Percentiles rank a stretch among this genome's conserved stretches.
Evolutionary conservation across 1,140 invertebrate species (phyloP).

Genomic region (Ylistrum balloti): DNA sequence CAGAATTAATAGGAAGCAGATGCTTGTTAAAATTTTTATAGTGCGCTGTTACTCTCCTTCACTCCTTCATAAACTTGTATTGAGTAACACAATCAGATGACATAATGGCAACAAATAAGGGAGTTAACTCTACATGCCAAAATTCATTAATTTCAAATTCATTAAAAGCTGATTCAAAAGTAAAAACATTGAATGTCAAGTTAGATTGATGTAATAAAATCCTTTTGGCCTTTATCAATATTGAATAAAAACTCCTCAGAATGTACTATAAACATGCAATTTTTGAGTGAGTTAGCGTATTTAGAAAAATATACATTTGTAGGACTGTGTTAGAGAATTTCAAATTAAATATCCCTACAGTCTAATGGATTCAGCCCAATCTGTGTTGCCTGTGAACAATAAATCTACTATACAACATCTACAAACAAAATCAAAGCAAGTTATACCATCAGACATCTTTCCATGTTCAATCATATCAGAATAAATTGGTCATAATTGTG

Average conservation of each 20-base stretch:
- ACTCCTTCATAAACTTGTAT: neutral
- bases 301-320: neutral
- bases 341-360: neutral
- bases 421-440: neutral
- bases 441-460: neutral
- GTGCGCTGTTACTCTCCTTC: neutral
- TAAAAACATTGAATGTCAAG: neutral
- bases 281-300: neutral
- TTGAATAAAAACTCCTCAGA: neutral
- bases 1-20: slow-evolving; percentile 10
- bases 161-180: neutral
- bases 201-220: neutral
- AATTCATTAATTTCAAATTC: slow-evolving; percentile 15
- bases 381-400: neutral
- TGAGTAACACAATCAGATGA: neutral
- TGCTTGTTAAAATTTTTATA: neutral
- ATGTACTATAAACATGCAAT: neutral
- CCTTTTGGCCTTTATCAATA: neutral
- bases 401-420: neutral
- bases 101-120: neutral
- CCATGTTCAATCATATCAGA: neutral
- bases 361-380: neutral
- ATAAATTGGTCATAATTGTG: neutral
- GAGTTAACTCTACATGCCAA: slow-evolving; percentile 15
- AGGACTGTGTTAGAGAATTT: neutral